phyloP scores from a whole-genome alignment of 2,888 invertebrate genomes.

The Matsumyia berberina region DNA sequence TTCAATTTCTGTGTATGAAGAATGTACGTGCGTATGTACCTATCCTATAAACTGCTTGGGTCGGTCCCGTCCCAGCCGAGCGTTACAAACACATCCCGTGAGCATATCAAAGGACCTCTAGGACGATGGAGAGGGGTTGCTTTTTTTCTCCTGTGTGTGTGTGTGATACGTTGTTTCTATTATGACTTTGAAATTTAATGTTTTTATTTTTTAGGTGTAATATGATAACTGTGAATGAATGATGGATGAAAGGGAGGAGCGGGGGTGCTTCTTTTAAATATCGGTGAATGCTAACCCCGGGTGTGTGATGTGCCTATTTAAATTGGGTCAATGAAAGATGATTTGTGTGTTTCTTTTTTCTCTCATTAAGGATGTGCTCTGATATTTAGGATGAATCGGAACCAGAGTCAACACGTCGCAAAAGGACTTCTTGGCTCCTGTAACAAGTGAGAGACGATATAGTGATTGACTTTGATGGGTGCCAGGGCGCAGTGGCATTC shows the following conservation, averaged over 20 bases:
- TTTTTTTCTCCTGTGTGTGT: conserved; percentile 10
- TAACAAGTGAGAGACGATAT: too few species aligned
- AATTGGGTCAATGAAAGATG: conserved; percentile 5
- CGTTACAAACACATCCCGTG: conserved; percentile 20
- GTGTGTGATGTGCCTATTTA: background rate
- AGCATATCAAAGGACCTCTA: conserved; percentile 20
- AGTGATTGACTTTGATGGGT: too few species aligned
- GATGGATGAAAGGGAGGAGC: background rate
- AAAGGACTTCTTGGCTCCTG: too few species aligned
- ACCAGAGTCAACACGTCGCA: too few species aligned
- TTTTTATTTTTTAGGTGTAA: conserved; percentile 23
- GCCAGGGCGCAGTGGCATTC: too few species aligned
- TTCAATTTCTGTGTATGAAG: conserved; percentile 34
- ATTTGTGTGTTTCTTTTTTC: background rate
- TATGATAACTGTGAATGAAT: conserved; percentile 46
- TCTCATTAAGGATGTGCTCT: too few species aligned
- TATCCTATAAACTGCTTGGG: background rate
- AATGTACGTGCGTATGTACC: too few species aligned
- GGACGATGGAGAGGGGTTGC: background rate
- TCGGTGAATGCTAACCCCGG: background rate
- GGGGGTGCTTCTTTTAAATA: background rate
- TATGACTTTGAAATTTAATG: conserved; percentile 54
- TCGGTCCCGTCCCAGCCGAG: background rate
- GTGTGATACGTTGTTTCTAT: conserved; percentile 13
- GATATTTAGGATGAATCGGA: too few species aligned